Evolutionary conservation across 1,140 invertebrate genomes (phyloP), one percentile per base, ranked within the genome.

Genomic region (Drosophila tristis): DNA sequence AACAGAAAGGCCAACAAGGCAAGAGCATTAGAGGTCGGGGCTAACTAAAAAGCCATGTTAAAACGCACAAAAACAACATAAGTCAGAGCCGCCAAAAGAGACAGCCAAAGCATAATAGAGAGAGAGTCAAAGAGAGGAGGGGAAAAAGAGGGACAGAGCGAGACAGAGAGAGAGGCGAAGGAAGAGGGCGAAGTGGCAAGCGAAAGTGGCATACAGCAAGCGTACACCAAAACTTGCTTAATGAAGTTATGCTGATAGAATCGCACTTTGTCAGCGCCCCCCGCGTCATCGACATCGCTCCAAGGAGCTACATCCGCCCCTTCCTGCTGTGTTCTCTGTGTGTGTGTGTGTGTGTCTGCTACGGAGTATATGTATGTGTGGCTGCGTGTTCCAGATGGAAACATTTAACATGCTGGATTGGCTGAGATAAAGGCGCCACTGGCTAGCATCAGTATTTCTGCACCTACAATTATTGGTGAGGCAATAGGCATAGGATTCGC

Each of bases 241-340:
- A 91, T 91, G 72, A 91, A 89, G 90, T 90, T 91, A 91, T 81
- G 73, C 80, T 82, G 86, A 82, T 90, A 82, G 75, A 82, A 90
- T 86, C 78, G 66, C 72, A 86, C 62, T 86, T 78, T 87, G 82
- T 86, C 72, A 71, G 75, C 72, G 29, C 47, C 60, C 26, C 48
- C 43, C 56, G 55, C 49, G 13, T 45, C 43, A 79, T 62, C 61
- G 61, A 44, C 51, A 56, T 44, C 43, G 23, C 13, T 45, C 26
- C 9, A 23, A 48, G 16, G 35, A 16, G 4, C 35, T 39, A 39
- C 35, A 25, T 35, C 31, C 31, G 31, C 31, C 11, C 3, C 31
- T 9, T 35, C 0, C 31, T 35, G 31, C 31, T 9, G 20, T 2
- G 20, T 20, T 16, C 16, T 16, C 16, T 35, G 31, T 2, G 6